Conservation (phyloP, 2,113 vertebrate species). For the Neotragus moschatus region DNA sequence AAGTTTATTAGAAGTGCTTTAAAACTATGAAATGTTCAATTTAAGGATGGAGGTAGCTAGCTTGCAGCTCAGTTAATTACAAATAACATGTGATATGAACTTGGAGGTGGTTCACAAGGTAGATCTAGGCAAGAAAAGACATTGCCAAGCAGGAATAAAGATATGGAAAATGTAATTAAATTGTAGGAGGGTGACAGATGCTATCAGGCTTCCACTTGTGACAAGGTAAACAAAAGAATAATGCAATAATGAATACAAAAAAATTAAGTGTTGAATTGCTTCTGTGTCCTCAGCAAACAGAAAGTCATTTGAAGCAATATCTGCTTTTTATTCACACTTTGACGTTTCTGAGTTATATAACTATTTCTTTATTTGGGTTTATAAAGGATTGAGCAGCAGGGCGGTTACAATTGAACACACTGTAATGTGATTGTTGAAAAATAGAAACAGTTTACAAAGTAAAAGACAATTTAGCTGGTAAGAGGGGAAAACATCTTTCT, state of each 20-base stretch:
- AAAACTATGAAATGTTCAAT: constrained; percentile 24
- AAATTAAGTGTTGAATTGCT: constrained; percentile 44
- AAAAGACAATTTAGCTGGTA: constrained; percentile 63
- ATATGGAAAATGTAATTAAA: constrained; percentile 47
- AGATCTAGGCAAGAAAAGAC: neutral
- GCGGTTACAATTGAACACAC: constrained; percentile 55
- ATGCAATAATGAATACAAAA: constrained; percentile 58
- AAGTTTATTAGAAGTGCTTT: constrained; percentile 50
- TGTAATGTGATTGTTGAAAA: constrained; percentile 70
- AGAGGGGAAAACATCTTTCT: constrained; percentile 47
- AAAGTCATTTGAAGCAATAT: constrained; percentile 46
- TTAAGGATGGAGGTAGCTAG: neutral
- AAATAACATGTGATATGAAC: neutral
- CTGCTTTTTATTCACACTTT: constrained; percentile 60
- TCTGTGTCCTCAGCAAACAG: constrained; percentile 41
- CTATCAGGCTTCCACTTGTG: neutral
- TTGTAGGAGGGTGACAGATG: constrained; percentile 46
- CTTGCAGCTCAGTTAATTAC: constrained; percentile 38
- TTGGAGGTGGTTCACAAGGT: neutral
- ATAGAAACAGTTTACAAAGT: constrained; percentile 65
- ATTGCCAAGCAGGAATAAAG: neutral
- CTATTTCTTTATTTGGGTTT: constrained; percentile 67
- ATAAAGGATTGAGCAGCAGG: constrained; percentile 65
- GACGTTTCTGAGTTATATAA: constrained; percentile 57
- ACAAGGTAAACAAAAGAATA: constrained; percentile 47